Evolutionary conservation across 2,113 vertebrate genomes (phyloP).

Genomic region (Mastomys coucha): DNA sequence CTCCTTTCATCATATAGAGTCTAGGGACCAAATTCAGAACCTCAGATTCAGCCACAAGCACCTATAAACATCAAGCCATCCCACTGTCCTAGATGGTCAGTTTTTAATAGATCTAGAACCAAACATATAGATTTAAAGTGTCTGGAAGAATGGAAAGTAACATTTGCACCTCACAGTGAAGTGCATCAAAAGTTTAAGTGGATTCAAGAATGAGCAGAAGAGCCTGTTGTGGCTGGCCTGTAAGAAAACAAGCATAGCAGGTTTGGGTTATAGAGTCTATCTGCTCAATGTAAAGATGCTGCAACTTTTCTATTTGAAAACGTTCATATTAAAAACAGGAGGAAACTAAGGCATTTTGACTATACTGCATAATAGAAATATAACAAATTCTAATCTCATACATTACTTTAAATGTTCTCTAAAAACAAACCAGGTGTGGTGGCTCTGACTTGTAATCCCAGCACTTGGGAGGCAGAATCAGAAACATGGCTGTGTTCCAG

Average conservation of each 20-base stretch:
- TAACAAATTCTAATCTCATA: neutral
- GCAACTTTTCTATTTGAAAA: constrained; percentile 8
- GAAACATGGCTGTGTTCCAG: too few species aligned
- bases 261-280: neutral
- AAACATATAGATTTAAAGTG: neutral
- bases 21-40: neutral
- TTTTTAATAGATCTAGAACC: neutral
- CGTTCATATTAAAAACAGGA: neutral
- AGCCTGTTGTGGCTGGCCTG: neutral
- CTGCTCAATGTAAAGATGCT: neutral
- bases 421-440: neutral
- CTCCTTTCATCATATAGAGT: neutral
- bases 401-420: neutral
- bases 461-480: neutral
- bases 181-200: neutral
- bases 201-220: neutral
- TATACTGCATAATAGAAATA: neutral
- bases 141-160: neutral
- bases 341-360: neutral
- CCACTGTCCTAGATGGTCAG: neutral
- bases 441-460: neutral
- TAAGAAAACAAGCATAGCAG: neutral
- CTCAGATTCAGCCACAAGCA: neutral
- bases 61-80: too few species aligned
- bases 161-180: neutral